Evolutionary conservation across 2,888 invertebrate genomes (phyloP).

Genomic region (Andrena haemorrhoa): DNA sequence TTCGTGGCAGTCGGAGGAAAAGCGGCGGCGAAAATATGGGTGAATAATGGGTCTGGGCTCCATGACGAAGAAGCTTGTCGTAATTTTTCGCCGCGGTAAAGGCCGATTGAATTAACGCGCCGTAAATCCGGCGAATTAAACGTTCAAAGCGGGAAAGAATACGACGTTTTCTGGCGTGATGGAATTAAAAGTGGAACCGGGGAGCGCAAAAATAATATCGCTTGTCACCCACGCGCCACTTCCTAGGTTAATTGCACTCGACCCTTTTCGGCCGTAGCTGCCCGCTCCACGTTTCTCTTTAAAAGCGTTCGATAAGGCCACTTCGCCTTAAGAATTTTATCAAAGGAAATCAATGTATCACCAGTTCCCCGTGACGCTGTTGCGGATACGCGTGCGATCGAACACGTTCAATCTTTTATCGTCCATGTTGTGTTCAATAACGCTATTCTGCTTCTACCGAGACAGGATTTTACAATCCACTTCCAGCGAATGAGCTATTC

Average conservation of each 20-base stretch:
- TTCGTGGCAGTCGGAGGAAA: background rate
- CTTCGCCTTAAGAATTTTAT: slow-evolving; percentile 19
- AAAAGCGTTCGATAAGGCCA: slow-evolving; percentile 46
- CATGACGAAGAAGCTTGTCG: slow-evolving; percentile 11
- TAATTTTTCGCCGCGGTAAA: slow-evolving; percentile 15
- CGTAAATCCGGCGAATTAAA: slow-evolving; percentile 54
- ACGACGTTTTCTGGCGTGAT: slow-evolving; percentile 35
- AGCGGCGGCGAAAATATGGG: slow-evolving; percentile 1
- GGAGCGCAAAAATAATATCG: slow-evolving; percentile 55
- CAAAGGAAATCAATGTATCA: slow-evolving; percentile 31
- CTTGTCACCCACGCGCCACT: slow-evolving; percentile 29
- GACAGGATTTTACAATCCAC: background rate
- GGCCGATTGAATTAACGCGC: slow-evolving; percentile 54
- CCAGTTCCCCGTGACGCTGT: background rate
- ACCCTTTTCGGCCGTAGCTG: slow-evolving; percentile 58
- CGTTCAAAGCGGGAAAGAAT: slow-evolving; percentile 22
- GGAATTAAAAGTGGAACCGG: slow-evolving; percentile 56
- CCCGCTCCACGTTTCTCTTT: slow-evolving; percentile 37
- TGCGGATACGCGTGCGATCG: background rate
- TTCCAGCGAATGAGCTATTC: background rate
- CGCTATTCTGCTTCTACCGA: background rate
- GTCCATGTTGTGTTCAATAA: background rate
- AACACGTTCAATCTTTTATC: background rate
- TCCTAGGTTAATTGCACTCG: slow-evolving; percentile 71
- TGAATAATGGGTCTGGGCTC: slow-evolving; percentile 10